Evolutionary conservation across 1,140 invertebrate species (phyloP), one percentile per base, ranked within the genome.

Genomic region (Cyclina sinensis): DNA sequence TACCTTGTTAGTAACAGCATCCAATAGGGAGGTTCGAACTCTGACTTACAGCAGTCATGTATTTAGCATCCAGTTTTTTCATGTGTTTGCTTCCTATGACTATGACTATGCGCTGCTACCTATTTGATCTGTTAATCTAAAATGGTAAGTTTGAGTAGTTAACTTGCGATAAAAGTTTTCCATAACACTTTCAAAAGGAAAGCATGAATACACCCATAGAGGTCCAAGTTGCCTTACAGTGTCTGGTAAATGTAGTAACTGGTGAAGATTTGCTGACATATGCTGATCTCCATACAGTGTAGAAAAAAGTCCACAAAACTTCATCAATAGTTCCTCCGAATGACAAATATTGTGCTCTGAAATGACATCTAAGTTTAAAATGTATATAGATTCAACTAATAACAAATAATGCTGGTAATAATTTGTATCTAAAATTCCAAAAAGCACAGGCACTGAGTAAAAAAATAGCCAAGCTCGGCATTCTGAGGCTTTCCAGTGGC

Each of bases 241-340:
- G 24, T 78, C 84, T 37, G 48, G 65, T 43, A 86, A 9, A 86
- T 86, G 70, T 0, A 86, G 39, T 54, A 86, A 3, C 35, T 86
- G 83, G 48, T 86, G 84, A 18, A 86, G n/a, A 43, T 86, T 86
- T 27, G 84, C 73, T 43, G 84, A 86, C 84, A 86, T 84, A 30
- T 86, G 84, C 43, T 86, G 73, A 35, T 78, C 73, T 30, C 84
- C 84, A 86, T 78, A 79, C 11, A 86, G 54, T 7, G n/a, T 46
- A 0, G 81, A 70, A 84, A 73, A 84, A 24, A 76, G 39, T 0
- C 70, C 18, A 65, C 51, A 30, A 46, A 62, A 86, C 54, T 86
- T 86, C 3, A 86, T 86, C 30, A 76, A 57, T 14, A 86, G 16
- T 43, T 86, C 73, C 16, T 86, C 84, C 43, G 27, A 48, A 65